Percentiles rank a stretch among this genome's conserved stretches.
Conservation (phyloP, 2,113 vertebrate species). For the Odontesthes bonariensis region DNA sequence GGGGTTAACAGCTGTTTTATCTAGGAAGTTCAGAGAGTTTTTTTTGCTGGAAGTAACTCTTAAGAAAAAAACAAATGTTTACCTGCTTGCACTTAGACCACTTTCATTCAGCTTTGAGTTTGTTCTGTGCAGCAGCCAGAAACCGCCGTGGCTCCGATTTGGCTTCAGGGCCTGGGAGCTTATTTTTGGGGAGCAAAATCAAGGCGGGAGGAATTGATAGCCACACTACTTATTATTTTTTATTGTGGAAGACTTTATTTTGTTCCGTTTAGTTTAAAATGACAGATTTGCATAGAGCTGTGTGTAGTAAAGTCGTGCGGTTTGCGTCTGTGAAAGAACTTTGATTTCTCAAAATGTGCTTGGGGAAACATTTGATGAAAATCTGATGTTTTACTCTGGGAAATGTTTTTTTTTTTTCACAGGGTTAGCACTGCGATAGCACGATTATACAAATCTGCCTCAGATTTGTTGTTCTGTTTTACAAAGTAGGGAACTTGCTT, state of each 20-base stretch:
- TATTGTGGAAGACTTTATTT: slow-evolving; percentile 36
- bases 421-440: slow-evolving; percentile 34
- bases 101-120: slow-evolving; percentile 3
- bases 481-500: slow-evolving; percentile 24
- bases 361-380: slow-evolving; percentile 24
- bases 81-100: slow-evolving; percentile 16
- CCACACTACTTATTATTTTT: slow-evolving; percentile 1
- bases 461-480: slow-evolving; percentile 26
- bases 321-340: slow-evolving; percentile 30
- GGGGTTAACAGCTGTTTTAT: slow-evolving; percentile 77
- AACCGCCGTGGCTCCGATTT: background rate
- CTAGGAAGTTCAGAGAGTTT: slow-evolving; percentile 67
- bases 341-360: slow-evolving; percentile 47
- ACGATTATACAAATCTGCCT: background rate
- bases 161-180: background rate
- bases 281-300: slow-evolving; percentile 40
- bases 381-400: slow-evolving; percentile 30
- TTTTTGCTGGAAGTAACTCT: slow-evolving; percentile 25
- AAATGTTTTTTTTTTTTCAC: background rate
- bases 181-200: slow-evolving; percentile 21
- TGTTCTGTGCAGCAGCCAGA: background rate
- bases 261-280: slow-evolving; percentile 35
- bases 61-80: slow-evolving; percentile 28
- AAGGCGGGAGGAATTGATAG: background rate
- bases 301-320: slow-evolving; percentile 39